Evolutionary conservation across 2,797 vertebrate species (phyloP).

Genomic region (Thripadectes ignobilis): DNA sequence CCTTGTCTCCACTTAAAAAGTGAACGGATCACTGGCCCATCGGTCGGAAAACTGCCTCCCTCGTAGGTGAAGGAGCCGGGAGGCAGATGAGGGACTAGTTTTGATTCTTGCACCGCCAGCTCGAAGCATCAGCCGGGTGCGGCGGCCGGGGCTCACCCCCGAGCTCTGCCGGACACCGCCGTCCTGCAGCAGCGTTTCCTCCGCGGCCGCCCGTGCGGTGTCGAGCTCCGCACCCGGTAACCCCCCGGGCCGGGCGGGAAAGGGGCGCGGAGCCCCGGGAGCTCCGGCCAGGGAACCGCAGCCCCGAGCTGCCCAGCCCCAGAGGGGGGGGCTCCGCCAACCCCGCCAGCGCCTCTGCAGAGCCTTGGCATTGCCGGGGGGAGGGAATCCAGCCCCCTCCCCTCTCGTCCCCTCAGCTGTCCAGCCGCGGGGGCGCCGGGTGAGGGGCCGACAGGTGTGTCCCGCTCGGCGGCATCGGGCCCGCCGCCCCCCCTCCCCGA

Average conservation of each 20-base stretch:
- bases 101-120: not conserved
- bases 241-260: too few species aligned
- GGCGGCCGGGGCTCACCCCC: not conserved
- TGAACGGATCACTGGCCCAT: accelerated
- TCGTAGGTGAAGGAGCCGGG: not conserved
- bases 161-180: not conserved
- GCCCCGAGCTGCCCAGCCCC: not conserved
- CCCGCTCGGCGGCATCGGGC: not conserved
- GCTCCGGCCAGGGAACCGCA: not conserved
- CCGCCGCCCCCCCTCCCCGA: not conserved
- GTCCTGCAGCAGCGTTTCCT: not conserved
- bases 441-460: slow-evolving; percentile 37
- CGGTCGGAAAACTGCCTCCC: not conserved
- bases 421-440: slow-evolving; percentile 24
- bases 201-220: not conserved
- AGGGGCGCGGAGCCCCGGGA: not conserved
- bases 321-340: not conserved
- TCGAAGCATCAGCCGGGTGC: not conserved
- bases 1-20: not conserved
- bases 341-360: not conserved
- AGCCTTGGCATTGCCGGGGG: not conserved
- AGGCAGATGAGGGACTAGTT: not conserved
- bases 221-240: not conserved
- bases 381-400: not conserved
- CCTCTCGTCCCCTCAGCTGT: slow-evolving; percentile 19